A percentile compares a stretch with the other conserved stretches of the same genome.
phyloP scores from a whole-genome alignment of 2,113 vertebrate species.

The Rostratula benghalensis region DNA sequence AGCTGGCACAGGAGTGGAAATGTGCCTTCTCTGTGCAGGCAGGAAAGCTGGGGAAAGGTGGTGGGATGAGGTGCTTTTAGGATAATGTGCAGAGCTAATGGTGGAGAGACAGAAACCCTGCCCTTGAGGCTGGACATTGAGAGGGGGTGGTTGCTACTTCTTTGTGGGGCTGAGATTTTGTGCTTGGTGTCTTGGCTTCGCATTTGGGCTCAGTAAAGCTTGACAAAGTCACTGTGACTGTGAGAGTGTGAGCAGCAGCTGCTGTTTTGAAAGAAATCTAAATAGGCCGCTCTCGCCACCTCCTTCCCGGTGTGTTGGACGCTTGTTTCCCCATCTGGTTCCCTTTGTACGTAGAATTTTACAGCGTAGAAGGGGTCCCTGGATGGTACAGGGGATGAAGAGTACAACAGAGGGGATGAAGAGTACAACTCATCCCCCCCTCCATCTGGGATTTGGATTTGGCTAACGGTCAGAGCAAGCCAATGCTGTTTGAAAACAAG shows the following conservation, averaged over 20 bases:
- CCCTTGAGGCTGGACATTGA: neutral
- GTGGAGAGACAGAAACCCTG: neutral
- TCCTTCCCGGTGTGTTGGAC: neutral
- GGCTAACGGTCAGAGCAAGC: neutral
- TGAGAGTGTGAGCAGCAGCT: neutral
- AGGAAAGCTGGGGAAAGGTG: neutral
- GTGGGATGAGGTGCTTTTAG: neutral
- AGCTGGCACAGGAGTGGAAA: neutral
- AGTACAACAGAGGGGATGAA: neutral
- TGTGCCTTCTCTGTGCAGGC: neutral
- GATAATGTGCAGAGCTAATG: neutral
- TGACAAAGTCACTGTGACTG: rapidly evolving
- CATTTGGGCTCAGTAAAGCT: neutral
- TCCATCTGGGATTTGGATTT: neutral
- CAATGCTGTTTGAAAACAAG: neutral
- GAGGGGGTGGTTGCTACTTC: neutral
- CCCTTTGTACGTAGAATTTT: neutral
- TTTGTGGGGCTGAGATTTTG: neutral
- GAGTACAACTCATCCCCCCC: neutral
- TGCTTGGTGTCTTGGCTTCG: neutral
- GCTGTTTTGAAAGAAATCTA: neutral
- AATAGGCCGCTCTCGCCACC: rapidly evolving
- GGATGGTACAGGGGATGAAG: neutral
- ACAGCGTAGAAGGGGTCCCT: neutral
- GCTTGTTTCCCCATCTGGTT: neutral